phyloP scores from a whole-genome alignment of 37 sponge, comb jelly and placozoan species.

The Eunapius fragilis region DNA sequence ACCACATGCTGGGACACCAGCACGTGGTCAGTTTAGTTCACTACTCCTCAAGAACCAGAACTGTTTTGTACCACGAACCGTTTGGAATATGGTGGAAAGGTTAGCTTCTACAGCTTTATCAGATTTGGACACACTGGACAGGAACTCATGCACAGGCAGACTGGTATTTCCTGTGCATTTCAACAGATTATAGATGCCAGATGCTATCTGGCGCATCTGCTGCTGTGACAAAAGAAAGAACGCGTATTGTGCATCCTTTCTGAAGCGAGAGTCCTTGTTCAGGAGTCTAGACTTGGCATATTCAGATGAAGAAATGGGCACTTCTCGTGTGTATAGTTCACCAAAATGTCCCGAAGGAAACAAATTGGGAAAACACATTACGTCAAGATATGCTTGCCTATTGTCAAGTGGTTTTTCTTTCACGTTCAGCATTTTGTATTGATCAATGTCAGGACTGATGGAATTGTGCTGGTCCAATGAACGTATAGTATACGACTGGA shows the following conservation, averaged over 20 bases:
- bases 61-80: slow-evolving; percentile 18
- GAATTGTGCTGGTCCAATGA: slow-evolving; percentile 18
- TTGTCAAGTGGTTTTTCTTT: slow-evolving; percentile 37
- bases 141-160: slow-evolving; percentile 18
- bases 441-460: slow-evolving; percentile 49
- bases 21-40: slow-evolving; percentile 28
- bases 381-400: slow-evolving; percentile 35
- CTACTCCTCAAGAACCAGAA: slow-evolving; percentile 29
- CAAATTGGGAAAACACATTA: slow-evolving; percentile 61
- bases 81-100: slow-evolving; percentile 37
- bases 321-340: slow-evolving; percentile 25
- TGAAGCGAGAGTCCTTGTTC: slow-evolving; percentile 48
- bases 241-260: slow-evolving; percentile 50
- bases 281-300: slow-evolving; percentile 44
- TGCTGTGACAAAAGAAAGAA: slow-evolving; percentile 45
- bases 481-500: slow-evolving; percentile 48
- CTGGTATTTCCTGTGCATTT: slow-evolving; percentile 13
- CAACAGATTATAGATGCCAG: slow-evolving; percentile 38
- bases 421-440: slow-evolving; percentile 45
- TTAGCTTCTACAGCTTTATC: slow-evolving; percentile 41
- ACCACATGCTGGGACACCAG: no score
- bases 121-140: neutral
- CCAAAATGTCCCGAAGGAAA: slow-evolving; percentile 60
- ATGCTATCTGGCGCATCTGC: slow-evolving; percentile 16
- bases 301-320: slow-evolving; percentile 23